Percentiles rank a stretch among this genome's conserved stretches.
Conservation (phyloP, 2,797 vertebrate species). For the Harpagifer antarcticus region DNA sequence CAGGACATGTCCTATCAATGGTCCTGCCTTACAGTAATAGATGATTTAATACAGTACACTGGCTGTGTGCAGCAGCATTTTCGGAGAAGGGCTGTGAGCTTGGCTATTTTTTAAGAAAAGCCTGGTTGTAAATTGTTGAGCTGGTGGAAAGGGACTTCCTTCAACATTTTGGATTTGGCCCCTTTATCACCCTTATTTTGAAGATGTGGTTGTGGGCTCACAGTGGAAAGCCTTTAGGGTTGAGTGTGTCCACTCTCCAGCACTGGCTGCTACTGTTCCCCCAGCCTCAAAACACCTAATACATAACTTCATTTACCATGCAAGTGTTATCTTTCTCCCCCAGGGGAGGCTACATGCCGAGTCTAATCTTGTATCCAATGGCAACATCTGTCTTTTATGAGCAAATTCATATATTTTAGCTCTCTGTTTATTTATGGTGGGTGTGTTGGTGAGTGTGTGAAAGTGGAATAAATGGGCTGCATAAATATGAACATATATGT, state of each 20-base stretch:
- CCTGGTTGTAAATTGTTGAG: conserved; percentile 43
- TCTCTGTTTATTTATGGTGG: conserved; percentile 61
- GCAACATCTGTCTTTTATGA: conserved; percentile 77
- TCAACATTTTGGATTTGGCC: conserved; percentile 41
- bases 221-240: conserved; percentile 65
- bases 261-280: conserved; percentile 71
- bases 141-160: conserved; percentile 28
- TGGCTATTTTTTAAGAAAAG: conserved; percentile 35
- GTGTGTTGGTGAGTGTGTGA: conserved; percentile 36
- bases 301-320: conserved; percentile 61
- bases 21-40: not conserved
- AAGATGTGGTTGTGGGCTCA: conserved; percentile 58
- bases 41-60: not conserved
- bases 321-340: conserved; percentile 68
- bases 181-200: conserved; percentile 47
- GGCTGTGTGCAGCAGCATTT: conserved; percentile 3
- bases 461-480: conserved; percentile 34
- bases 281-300: conserved; percentile 40
- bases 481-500: conserved; percentile 29
- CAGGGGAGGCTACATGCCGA: conserved; percentile 56
- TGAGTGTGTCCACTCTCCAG: conserved; percentile 54
- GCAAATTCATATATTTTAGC: conserved; percentile 67
- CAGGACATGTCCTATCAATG: not conserved
- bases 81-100: not conserved
- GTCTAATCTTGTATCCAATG: conserved; percentile 65